Conservation (phyloP, 1,140 invertebrate species). For the Gonatopus flavifemur region DNA sequence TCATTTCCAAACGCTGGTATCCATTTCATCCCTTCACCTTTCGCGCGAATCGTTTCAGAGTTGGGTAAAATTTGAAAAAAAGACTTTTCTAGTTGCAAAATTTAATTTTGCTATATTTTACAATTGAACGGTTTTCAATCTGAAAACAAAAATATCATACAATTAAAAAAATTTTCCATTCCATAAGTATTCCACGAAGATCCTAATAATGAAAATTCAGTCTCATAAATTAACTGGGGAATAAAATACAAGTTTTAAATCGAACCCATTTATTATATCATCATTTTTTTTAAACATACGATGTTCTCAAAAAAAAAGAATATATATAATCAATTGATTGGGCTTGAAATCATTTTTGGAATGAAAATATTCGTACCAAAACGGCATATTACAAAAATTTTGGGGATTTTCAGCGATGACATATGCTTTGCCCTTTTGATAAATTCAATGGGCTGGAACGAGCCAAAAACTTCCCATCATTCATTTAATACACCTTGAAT, state of each 20-base stretch:
- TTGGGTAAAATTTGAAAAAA: no score
- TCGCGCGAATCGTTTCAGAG: no score
- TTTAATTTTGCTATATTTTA: no score
- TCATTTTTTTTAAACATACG: constrained; percentile 22
- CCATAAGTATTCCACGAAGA: no score
- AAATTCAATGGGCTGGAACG: constrained; percentile 21
- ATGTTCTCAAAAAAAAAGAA: constrained; percentile 24
- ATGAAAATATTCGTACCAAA: constrained; percentile 36
- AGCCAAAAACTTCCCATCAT: constrained; percentile 14
- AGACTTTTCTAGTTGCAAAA: no score
- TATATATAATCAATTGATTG: constrained; percentile 18
- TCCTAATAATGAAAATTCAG: neutral
- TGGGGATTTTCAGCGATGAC: constrained; percentile 15
- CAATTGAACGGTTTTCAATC: no score
- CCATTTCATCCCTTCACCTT: no score
- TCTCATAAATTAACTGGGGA: neutral
- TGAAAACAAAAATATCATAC: no score
- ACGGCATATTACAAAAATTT: constrained; percentile 15
- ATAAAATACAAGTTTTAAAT: neutral
- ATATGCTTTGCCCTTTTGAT: constrained; percentile 19
- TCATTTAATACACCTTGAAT: constrained; percentile 15
- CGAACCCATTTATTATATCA: constrained; percentile 29
- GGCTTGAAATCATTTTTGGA: constrained; percentile 38
- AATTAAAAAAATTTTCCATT: no score
- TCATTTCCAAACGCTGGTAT: no score